phyloP scores from a whole-genome alignment of 2,888 invertebrate species.

The Notodonta ziczac region DNA sequence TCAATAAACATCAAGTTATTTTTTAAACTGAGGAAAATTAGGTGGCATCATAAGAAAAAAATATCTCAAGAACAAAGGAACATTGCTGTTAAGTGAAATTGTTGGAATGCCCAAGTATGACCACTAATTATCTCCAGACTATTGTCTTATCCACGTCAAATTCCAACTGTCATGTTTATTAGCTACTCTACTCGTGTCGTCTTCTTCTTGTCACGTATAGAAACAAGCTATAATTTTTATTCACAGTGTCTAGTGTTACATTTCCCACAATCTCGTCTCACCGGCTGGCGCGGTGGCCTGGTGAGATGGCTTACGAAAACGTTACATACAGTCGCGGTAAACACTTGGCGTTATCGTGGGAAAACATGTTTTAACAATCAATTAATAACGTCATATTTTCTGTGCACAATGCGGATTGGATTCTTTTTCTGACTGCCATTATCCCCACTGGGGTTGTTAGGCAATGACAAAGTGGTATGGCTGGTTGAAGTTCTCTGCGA shows the following conservation, averaged over 20 bases:
- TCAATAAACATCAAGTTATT: too few relatives aligned
- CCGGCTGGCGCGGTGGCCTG: not conserved
- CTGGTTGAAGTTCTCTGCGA: not conserved
- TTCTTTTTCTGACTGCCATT: not conserved
- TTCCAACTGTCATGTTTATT: not conserved
- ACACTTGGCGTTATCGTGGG: constrained; percentile 31
- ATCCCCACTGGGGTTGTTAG: not conserved
- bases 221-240: constrained; percentile 20
- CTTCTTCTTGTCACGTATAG: constrained; percentile 13
- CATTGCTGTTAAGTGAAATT: too few relatives aligned
- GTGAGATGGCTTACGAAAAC: constrained; percentile 26
- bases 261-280: constrained; percentile 37
- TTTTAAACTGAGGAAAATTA: too few relatives aligned
- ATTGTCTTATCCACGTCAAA: constrained; percentile 1
- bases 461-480: not conserved
- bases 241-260: constrained; percentile 34
- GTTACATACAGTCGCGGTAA: constrained; percentile 24
- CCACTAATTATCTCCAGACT: too few relatives aligned
- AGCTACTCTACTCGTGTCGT: constrained; percentile 13
- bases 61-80: too few relatives aligned
- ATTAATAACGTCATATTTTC: constrained; percentile 24
- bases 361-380: constrained; percentile 21
- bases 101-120: too few relatives aligned
- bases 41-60: too few relatives aligned
- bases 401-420: not conserved